These are phyloP conservation scores for Hypselothyrea guttata DNA, from an alignment of 2,888 invertebrate species.

Conservation along the genomic window DNA sequence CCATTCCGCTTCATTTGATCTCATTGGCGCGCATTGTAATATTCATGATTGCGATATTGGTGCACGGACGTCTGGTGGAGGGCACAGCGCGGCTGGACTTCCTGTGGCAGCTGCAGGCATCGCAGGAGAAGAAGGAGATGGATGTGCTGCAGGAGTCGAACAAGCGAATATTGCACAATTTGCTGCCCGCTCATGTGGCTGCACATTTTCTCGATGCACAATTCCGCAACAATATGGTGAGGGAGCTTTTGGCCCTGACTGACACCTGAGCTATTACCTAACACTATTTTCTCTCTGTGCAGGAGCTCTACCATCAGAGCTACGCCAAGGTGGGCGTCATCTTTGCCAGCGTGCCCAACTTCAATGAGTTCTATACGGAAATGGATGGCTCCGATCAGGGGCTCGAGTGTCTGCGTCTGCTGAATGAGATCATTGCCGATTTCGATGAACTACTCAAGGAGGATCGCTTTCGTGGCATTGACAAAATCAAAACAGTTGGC, in stretches of 20 bases:
- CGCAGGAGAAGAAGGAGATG: slow-evolving; percentile 96
- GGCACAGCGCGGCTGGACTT: slow-evolving; percentile 94
- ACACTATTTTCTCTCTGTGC: background rate
- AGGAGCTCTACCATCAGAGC: slow-evolving; percentile 96
- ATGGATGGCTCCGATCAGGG: slow-evolving; percentile 96
- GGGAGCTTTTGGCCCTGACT: slow-evolving; percentile 1
- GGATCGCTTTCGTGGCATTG: slow-evolving; percentile 92
- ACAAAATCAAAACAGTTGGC: slow-evolving; percentile 96
- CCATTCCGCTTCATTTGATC: slow-evolving; percentile 90
- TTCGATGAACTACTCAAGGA: slow-evolving; percentile 95
- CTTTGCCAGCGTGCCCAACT: slow-evolving; percentile 96
- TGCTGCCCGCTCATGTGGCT: slow-evolving; percentile 95
- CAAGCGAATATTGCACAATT: slow-evolving; percentile 92
- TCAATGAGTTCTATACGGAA: slow-evolving; percentile 96
- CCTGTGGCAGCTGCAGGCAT: slow-evolving; percentile 92
- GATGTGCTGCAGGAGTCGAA: slow-evolving; percentile 95
- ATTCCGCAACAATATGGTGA: slow-evolving; percentile 93
- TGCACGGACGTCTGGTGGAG: slow-evolving; percentile 92
- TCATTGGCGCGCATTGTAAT: slow-evolving; percentile 91
- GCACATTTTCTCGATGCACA: slow-evolving; percentile 95
- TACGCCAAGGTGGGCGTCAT: slow-evolving; percentile 95
- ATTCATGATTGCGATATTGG: slow-evolving; percentile 90
- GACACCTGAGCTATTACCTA: slow-evolving; percentile 12
- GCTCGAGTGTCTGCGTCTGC: slow-evolving; percentile 92
- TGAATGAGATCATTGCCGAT: slow-evolving; percentile 96